A percentile compares a stretch with the other conserved stretches of the same genome.
These are phyloP conservation scores for Leptobrachium ailaonicum DNA, from an alignment of 2,113 vertebrate genomes.

Conservation along the genomic window DNA sequence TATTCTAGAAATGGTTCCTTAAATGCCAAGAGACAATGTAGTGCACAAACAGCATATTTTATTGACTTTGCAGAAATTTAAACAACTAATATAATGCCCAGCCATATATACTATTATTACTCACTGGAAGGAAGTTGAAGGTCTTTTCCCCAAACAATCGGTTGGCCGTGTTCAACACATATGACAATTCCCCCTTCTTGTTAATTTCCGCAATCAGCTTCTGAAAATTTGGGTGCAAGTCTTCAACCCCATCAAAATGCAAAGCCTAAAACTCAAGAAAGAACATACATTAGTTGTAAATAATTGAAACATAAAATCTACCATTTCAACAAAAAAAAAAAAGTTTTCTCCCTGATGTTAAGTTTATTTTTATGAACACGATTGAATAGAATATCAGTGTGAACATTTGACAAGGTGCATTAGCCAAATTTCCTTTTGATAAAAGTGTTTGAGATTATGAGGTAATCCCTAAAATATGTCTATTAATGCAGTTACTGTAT, in stretches of 20 bases:
- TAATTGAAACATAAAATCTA: too few species aligned
- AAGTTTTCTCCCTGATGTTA: too few species aligned
- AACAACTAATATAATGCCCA: too few species aligned
- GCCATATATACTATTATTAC: slow-evolving; percentile 12
- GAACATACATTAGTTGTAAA: too few species aligned
- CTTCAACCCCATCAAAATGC: slow-evolving; percentile 67
- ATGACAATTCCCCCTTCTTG: slow-evolving; percentile 67
- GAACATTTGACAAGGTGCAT: background rate
- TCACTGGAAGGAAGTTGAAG: slow-evolving; percentile 76
- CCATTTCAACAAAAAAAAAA: too few species aligned
- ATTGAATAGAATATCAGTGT: too few species aligned
- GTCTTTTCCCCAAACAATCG: slow-evolving; percentile 85
- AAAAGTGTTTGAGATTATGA: background rate
- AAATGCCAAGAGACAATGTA: too few species aligned
- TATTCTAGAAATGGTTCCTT: too few species aligned
- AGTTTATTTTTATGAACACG: too few species aligned
- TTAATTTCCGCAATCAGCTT: slow-evolving; percentile 75
- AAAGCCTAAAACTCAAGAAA: slow-evolving; percentile 66
- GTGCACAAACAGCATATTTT: too few species aligned
- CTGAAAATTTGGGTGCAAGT: slow-evolving; percentile 76
- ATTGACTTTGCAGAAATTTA: too few species aligned
- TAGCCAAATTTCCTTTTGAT: background rate
- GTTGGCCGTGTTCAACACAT: slow-evolving; percentile 80
- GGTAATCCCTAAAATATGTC: background rate
- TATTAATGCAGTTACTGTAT: background rate